A percentile compares a stretch with the other conserved stretches of the same genome.
Evolutionary conservation across 2,888 invertebrate species (phyloP).

Genomic region (Trichogramma dendrolimi): DNA sequence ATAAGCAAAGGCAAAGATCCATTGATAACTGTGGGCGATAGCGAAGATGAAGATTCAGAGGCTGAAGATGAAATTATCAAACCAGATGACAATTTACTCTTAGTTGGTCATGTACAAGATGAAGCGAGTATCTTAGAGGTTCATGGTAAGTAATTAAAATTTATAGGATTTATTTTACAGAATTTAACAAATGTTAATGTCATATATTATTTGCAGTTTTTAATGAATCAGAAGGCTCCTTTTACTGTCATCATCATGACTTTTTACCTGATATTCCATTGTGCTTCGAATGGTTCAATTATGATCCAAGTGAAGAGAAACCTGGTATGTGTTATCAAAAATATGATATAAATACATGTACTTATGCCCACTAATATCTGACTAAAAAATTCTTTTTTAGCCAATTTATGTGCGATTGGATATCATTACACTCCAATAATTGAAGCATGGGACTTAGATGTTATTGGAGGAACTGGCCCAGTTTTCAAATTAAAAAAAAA

Average conservation of each 20-base stretch:
- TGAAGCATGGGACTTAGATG: slow-evolving; percentile 95
- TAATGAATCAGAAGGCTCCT: slow-evolving; percentile 81
- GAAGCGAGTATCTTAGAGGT: slow-evolving; percentile 86
- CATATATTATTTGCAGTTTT: slow-evolving; percentile 64
- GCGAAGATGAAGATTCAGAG: slow-evolving; percentile 63
- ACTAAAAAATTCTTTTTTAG: slow-evolving; percentile 46
- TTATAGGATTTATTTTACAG: slow-evolving; percentile 8
- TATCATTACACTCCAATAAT: slow-evolving; percentile 83
- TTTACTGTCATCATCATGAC: slow-evolving; percentile 93
- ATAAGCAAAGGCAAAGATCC: slow-evolving; percentile 43
- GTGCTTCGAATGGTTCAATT: slow-evolving; percentile 89
- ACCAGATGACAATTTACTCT: slow-evolving; percentile 80
- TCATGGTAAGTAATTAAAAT: slow-evolving; percentile 58
- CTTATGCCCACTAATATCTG: not conserved
- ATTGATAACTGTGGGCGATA: slow-evolving; percentile 38
- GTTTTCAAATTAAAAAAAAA: slow-evolving; percentile 75
- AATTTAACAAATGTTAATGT: slow-evolving; percentile 7
- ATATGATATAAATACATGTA: slow-evolving; percentile 11
- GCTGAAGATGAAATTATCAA: slow-evolving; percentile 88
- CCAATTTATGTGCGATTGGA: slow-evolving; percentile 88
- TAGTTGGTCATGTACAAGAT: slow-evolving; percentile 81
- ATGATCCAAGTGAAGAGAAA: slow-evolving; percentile 68
- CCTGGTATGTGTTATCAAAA: slow-evolving; percentile 21
- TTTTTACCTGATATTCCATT: slow-evolving; percentile 84
- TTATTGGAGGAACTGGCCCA: slow-evolving; percentile 87